Percentiles rank a stretch among this genome's conserved stretches.
These are phyloP conservation scores for Salvelinus namaycush DNA, from an alignment of 2,113 vertebrate species.

Conservation along the genomic window DNA sequence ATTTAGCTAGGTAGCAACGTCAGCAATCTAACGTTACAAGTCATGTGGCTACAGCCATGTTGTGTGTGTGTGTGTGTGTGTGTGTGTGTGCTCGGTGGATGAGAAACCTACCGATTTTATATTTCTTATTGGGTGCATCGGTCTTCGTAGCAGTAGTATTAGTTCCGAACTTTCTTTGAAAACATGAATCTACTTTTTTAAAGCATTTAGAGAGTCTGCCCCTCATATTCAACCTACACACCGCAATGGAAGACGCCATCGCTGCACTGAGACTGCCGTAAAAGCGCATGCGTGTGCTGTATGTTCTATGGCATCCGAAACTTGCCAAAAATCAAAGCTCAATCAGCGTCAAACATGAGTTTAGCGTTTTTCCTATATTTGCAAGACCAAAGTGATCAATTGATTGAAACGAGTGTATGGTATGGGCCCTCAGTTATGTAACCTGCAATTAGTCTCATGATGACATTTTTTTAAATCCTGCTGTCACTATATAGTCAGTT, in stretches of 20 bases:
- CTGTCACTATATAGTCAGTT: background rate
- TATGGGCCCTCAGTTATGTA: background rate
- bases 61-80: too few species aligned
- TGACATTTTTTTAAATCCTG: background rate
- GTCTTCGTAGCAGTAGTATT: slow-evolving; percentile 22
- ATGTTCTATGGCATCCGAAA: slow-evolving; percentile 51
- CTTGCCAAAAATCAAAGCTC: background rate
- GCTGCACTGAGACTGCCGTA: background rate
- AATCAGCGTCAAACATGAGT: background rate
- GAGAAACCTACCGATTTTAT: slow-evolving; percentile 44
- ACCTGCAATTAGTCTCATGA: background rate
- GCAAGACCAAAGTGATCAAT: background rate
- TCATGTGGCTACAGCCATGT: background rate
- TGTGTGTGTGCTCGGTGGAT: background rate
- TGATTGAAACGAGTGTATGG: too few species aligned
- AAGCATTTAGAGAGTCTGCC: slow-evolving; percentile 34
- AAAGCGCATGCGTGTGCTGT: slow-evolving; percentile 52
- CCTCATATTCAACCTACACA: slow-evolving; percentile 60
- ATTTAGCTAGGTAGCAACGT: background rate
- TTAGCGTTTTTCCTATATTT: background rate
- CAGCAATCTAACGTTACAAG: too few species aligned
- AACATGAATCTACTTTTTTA: slow-evolving; percentile 25
- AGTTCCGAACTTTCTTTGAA: slow-evolving; percentile 37
- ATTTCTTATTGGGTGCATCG: slow-evolving; percentile 12
- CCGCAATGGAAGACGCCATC: slow-evolving; percentile 71